Evolutionary conservation across 2,113 vertebrate species (phyloP).

Genomic region (Pungitius pungitius): DNA sequence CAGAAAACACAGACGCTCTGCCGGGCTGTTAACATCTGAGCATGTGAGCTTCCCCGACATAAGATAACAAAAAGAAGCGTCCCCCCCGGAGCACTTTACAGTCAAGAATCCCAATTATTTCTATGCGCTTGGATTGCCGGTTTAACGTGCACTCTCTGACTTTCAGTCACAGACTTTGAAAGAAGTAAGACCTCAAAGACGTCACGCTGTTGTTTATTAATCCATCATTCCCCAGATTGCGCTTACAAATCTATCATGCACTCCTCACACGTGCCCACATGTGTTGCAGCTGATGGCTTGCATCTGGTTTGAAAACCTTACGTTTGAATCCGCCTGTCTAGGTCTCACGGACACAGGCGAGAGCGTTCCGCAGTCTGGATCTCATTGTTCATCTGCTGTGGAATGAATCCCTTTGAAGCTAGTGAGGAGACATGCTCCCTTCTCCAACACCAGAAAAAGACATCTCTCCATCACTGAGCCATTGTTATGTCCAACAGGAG

Average conservation of each 20-base stretch:
- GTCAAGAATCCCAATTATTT: neutral
- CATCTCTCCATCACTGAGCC: neutral
- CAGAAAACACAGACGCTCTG: conserved; percentile 35
- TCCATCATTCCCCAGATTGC: conserved; percentile 20
- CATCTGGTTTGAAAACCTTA: conserved; percentile 39
- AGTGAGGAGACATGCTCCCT: neutral
- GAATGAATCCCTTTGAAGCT: conserved; percentile 41
- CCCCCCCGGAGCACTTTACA: neutral
- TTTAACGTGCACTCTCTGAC: neutral
- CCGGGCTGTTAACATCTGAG: conserved; percentile 13
- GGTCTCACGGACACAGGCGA: conserved; percentile 44
- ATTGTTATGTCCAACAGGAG: neutral
- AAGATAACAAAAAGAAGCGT: neutral
- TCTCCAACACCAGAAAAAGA: conserved; percentile 3
- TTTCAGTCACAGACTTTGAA: neutral
- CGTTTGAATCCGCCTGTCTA: conserved; percentile 32
- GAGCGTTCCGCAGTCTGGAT: conserved; percentile 46
- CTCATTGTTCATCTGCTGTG: conserved; percentile 44
- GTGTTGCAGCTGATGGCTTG: conserved; percentile 31
- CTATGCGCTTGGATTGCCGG: neutral
- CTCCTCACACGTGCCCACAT: conserved; percentile 44
- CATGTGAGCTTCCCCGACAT: neutral
- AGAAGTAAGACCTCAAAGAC: neutral
- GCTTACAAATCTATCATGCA: conserved; percentile 30
- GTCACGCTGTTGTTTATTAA: conserved; percentile 6